Evolutionary conservation across 2,797 vertebrate genomes (phyloP).

Genomic region (Cossypha caffra): DNA sequence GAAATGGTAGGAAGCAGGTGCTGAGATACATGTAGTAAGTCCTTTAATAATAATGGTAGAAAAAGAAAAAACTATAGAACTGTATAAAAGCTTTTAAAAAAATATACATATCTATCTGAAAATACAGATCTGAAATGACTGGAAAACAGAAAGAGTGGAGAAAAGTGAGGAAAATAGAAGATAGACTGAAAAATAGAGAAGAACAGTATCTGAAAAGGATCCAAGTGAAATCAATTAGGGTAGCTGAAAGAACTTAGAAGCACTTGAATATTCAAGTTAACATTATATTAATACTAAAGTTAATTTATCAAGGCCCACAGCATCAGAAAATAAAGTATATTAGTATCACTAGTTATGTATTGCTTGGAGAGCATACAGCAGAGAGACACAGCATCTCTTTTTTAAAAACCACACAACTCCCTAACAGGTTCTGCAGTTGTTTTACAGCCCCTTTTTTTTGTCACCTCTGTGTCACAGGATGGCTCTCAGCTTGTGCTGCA

Average conservation of each 20-base stretch:
- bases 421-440: background rate
- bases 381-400: background rate
- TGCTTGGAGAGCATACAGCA: background rate
- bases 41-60: background rate
- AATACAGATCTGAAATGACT: background rate
- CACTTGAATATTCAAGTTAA: background rate
- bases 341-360: background rate
- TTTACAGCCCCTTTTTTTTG: background rate
- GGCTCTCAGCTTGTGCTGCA: background rate
- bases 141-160: background rate
- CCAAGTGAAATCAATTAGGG: background rate
- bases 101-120: background rate
- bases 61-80: background rate
- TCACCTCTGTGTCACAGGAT: background rate
- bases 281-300: background rate
- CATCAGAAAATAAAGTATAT: background rate
- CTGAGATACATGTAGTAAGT: fast-evolving
- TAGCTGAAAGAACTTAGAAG: background rate
- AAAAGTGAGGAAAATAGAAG: background rate
- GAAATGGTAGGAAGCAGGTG: background rate
- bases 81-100: background rate
- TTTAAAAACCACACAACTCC: background rate
- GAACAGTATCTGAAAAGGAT: background rate
- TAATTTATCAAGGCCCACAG: conserved; percentile 11
- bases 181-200: background rate